phyloP scores from a whole-genome alignment of 2,888 invertebrate genomes.

The Trachelus stipa region DNA sequence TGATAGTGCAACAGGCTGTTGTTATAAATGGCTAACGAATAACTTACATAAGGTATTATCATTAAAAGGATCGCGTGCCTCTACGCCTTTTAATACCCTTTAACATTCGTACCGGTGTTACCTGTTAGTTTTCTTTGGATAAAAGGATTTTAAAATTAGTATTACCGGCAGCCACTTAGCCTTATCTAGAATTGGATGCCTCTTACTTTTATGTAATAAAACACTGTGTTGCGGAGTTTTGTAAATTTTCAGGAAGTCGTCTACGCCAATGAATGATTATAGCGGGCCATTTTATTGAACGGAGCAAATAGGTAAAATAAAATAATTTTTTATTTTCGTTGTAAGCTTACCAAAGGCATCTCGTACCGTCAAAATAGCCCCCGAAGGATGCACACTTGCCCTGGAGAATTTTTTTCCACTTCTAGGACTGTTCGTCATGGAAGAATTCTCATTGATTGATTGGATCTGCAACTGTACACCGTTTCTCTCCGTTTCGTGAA shows the following conservation, averaged over 20 bases:
- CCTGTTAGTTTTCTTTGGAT: neutral
- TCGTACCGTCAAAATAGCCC: conserved; percentile 46
- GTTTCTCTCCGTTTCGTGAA: conserved; percentile 48
- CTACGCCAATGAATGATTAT: no score
- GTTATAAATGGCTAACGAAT: neutral
- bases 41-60: neutral
- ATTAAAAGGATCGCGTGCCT: neutral
- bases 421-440: conserved; percentile 38
- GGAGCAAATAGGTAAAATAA: neutral
- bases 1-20: neutral
- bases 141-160: neutral
- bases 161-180: neutral
- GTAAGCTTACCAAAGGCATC: conserved; percentile 59
- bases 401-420: conserved; percentile 41
- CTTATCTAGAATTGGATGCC: neutral
- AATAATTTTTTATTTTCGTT: neutral
- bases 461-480: conserved; percentile 28
- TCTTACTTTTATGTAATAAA: neutral
- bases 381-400: conserved; percentile 52
- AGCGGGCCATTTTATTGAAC: neutral
- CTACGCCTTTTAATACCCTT: neutral
- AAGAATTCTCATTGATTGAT: conserved; percentile 18
- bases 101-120: neutral
- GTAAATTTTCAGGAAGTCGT: no score
- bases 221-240: neutral